phyloP scores from a whole-genome alignment of 1,140 invertebrate genomes.

The Drosophila funebris region DNA sequence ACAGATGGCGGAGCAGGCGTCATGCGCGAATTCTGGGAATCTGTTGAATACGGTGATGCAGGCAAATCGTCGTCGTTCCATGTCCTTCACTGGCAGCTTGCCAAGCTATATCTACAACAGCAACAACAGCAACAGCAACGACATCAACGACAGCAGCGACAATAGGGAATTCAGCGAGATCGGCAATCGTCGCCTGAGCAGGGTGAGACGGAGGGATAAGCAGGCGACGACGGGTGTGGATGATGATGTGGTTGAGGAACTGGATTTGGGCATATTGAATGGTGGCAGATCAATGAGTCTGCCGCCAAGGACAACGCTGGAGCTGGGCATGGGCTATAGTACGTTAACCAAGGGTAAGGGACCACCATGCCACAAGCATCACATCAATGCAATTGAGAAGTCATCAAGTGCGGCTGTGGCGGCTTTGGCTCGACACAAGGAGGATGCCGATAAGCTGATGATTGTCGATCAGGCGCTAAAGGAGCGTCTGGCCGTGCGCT shows the following conservation, averaged over 20 bases:
- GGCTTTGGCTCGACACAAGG: neutral
- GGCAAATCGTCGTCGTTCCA: constrained; percentile 52
- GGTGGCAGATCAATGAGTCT: constrained; percentile 49
- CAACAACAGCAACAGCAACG: neutral
- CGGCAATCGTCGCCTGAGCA: neutral
- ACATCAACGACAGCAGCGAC: neutral
- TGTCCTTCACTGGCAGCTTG: constrained; percentile 36
- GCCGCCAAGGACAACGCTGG: constrained; percentile 27
- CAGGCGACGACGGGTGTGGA: neutral
- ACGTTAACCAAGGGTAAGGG: neutral
- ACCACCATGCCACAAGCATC: constrained; percentile 37
- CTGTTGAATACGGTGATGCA: constrained; percentile 48
- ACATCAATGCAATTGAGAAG: constrained; percentile 42
- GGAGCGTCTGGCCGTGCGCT: constrained; percentile 20
- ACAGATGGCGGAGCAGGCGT: constrained; percentile 41
- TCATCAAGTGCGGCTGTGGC: neutral
- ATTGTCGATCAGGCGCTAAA: constrained; percentile 41
- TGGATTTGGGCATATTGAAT: constrained; percentile 1
- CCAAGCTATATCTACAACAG: constrained; percentile 4
- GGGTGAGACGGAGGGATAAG: neutral
- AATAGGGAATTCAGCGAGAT: too few species aligned
- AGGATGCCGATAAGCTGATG: constrained; percentile 42
- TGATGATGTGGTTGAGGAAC: neutral
- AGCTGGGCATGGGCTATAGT: neutral
- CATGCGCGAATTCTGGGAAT: constrained; percentile 14